Base-by-base conservation (phyloP, 2,113 vertebrate genomes). In the Willisornis vidua region DNA sequence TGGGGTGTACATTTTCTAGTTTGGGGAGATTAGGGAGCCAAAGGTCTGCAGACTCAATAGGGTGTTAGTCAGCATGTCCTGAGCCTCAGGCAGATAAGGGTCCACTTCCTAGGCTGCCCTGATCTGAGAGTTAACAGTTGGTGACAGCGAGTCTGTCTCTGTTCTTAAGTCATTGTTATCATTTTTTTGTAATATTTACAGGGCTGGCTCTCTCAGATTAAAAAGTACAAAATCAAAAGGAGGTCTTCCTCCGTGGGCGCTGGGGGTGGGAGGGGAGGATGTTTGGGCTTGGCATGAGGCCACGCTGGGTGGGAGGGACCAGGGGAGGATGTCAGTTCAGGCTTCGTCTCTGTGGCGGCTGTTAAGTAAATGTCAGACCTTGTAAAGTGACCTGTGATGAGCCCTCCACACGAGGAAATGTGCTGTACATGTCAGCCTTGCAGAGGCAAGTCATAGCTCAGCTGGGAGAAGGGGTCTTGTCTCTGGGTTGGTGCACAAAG, bases 101-200 rank as follows among this genome's bases (percentile, higher is more conserved):
- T 77, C 85, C 41, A 5, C 93, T 97, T 98, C 97, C 96, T 81
- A 51, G 65, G 87, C 89, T 91, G 96, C 91, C 91, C 96, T 96
- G 89, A 96, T 96, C 92, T 39, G 82, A 93, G 92, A 97, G 95
- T 96, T 97, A 89, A 94, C 80, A 22, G 35, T 75, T 93, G 96
- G 95, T 97, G 97, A 97, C 93, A 95, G 76, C 10, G 37, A 93
- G 95, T 98, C 97, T 97, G 96, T 88, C 94, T 93, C 97, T 71
- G 51, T 94, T 97, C 91, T 96, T 84, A 81, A 95, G 72, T 94
- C 93, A 96, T 97, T 97, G 82, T 97, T 97, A 87, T 76, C 52
- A 22, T 58, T 93, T 89, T 77, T 85, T n/a, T 41, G 39, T 79
- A 74, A 43, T 94, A 94, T 93, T 97, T 97, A 95, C 95, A 96